Percentiles rank a stretch among this genome's conserved stretches.
Evolutionary conservation across 2,797 vertebrate species (phyloP).

Genomic region (Antennarius maculatus): DNA sequence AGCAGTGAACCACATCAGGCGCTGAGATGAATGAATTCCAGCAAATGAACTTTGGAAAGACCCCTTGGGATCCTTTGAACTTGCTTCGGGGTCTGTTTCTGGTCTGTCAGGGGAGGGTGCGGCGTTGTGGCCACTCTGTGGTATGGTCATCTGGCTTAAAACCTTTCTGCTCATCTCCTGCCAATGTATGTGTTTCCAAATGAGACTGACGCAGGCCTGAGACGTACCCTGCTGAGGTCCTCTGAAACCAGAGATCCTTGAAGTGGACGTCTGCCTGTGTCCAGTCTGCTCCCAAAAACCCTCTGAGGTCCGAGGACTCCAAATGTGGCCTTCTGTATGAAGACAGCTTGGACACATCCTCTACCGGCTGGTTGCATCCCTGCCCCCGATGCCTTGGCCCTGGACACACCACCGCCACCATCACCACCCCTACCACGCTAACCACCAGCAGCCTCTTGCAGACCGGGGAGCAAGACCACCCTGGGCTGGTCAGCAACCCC

Average conservation of each 20-base stretch:
- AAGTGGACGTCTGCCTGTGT: conserved; percentile 93
- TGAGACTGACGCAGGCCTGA: conserved; percentile 78
- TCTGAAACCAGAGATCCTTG: conserved; percentile 99
- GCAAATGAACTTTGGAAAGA: conserved; percentile 76
- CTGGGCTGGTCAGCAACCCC: conserved; percentile 91
- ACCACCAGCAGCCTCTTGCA: conserved; percentile 69
- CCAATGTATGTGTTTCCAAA: conserved; percentile 88
- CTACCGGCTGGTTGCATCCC: conserved; percentile 70
- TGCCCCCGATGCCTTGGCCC: conserved; percentile 51
- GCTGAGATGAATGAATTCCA: conserved; percentile 74
- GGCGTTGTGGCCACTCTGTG: conserved; percentile 69
- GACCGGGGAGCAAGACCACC: conserved; percentile 86
- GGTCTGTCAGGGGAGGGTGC: conserved; percentile 66
- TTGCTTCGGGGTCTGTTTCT: conserved; percentile 77
- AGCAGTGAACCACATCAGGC: conserved; percentile 68
- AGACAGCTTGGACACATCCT: conserved; percentile 81
- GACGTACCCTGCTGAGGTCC: conserved; percentile 93
- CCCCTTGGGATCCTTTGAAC: conserved; percentile 78
- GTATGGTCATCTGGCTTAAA: conserved; percentile 76
- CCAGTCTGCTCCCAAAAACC: conserved; percentile 82
- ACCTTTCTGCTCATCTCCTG: conserved; percentile 65
- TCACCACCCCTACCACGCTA: conserved; percentile 53
- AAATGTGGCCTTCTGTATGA: conserved; percentile 85
- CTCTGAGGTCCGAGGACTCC: conserved; percentile 79
- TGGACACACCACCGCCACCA: conserved; percentile 36